These are phyloP conservation scores for Laspeyria flexula DNA, from an alignment of 2,888 invertebrate species.

Conservation along the genomic window DNA sequence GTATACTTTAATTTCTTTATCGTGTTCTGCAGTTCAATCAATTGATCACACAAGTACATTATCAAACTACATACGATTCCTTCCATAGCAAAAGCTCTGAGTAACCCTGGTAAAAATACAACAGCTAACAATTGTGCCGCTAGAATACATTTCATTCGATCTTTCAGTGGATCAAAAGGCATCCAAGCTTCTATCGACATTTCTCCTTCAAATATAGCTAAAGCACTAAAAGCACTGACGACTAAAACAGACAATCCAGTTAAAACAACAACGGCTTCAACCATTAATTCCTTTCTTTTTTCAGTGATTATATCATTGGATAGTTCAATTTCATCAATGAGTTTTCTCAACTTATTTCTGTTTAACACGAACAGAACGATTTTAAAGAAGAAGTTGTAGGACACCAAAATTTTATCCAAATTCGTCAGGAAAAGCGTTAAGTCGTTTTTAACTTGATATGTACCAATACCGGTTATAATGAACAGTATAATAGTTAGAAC, in stretches of 20 bases:
- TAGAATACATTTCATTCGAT: conserved; percentile 51
- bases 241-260: conserved; percentile 46
- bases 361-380: conserved; percentile 56
- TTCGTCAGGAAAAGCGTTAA: conserved; percentile 54
- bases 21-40: conserved; percentile 59
- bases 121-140: conserved; percentile 55
- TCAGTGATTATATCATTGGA: conserved; percentile 64
- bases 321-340: conserved; percentile 60
- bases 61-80: conserved; percentile 69
- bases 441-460: conserved; percentile 52
- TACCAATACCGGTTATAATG: conserved; percentile 57
- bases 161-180: conserved; percentile 67
- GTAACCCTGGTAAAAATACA: conserved; percentile 56
- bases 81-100: conserved; percentile 68
- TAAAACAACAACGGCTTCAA: conserved; percentile 48
- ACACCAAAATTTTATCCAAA: conserved; percentile 63
- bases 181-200: conserved; percentile 70
- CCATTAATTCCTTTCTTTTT: conserved; percentile 58
- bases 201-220: conserved; percentile 58
- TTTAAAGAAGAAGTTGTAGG: conserved; percentile 67
- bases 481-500: conserved; percentile 52
- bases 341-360: conserved; percentile 50
- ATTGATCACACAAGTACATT: conserved; percentile 73
- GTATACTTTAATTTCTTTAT: conserved; percentile 54
- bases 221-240: conserved; percentile 49